Evolutionary conservation across 2,797 vertebrate genomes (phyloP).

Genomic region (Enteromius treurensis): DNA sequence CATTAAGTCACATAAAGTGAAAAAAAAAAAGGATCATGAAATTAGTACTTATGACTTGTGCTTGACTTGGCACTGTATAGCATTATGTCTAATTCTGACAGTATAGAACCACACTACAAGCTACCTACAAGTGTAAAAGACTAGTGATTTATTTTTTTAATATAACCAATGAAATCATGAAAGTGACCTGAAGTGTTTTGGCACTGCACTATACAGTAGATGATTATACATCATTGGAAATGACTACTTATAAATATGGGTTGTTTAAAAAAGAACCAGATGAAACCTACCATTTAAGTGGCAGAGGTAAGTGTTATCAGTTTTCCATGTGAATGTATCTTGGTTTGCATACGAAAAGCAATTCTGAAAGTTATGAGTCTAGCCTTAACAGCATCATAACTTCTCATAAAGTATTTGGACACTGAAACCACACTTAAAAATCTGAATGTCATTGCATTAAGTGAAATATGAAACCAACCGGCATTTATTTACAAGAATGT

Average conservation of each 20-base stretch:
- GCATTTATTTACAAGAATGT: conserved; percentile 32
- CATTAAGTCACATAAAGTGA: not conserved
- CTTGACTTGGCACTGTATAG: not conserved
- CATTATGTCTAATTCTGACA: not conserved
- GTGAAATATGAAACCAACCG: conserved; percentile 22
- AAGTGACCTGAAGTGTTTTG: not conserved
- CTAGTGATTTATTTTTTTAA: not conserved
- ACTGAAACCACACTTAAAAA: not conserved
- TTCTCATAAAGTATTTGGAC: conserved; percentile 15
- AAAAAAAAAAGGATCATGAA: not conserved
- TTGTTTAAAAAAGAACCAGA: not conserved
- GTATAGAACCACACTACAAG: not conserved
- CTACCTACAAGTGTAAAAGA: conserved; percentile 3
- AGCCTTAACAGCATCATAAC: not conserved
- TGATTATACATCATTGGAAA: conserved; percentile 26
- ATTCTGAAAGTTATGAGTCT: not conserved
- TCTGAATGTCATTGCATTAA: conserved; percentile 22
- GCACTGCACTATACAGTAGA: not conserved
- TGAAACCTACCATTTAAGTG: not conserved
- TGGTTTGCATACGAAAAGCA: conserved; percentile 13
- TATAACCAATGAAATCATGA: conserved; percentile 1
- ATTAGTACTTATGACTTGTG: not conserved
- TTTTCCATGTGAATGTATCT: not conserved
- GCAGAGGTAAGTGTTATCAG: not conserved
- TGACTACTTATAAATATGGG: not conserved